These are phyloP conservation scores for Lithophane socia DNA, from an alignment of 2,888 invertebrate species.

Conservation along the genomic window DNA sequence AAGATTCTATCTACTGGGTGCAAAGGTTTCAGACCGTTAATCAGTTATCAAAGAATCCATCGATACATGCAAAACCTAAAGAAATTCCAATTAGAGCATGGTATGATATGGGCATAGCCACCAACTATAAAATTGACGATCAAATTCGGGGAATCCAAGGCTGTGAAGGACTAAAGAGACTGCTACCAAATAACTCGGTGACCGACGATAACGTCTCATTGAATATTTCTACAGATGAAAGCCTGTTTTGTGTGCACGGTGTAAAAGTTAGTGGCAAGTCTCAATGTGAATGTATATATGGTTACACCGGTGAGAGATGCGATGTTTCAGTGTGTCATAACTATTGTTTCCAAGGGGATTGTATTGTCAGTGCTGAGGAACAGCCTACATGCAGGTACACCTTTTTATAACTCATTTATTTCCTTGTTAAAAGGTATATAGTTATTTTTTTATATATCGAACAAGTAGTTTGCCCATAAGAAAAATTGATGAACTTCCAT, in stretches of 20 bases:
- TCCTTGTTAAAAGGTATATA: neutral
- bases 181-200: neutral
- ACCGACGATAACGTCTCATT: neutral
- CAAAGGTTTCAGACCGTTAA: neutral
- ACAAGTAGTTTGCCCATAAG: neutral
- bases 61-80: neutral
- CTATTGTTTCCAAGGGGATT: neutral
- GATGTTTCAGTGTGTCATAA: neutral
- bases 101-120: neutral
- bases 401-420: neutral
- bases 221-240: neutral
- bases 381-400: neutral
- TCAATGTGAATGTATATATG: neutral
- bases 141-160: neutral
- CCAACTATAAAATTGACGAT: neutral
- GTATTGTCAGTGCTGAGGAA: neutral
- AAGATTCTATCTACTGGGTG: neutral
- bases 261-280: no score
- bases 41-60: neutral
- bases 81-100: neutral
- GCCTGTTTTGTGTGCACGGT: no score
- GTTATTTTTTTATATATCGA: neutral
- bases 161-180: neutral
- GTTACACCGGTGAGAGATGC: neutral
- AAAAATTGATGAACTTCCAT: neutral